phyloP scores from a whole-genome alignment of 1,140 invertebrate species.

The Caenorhabditis tropicalis region DNA sequence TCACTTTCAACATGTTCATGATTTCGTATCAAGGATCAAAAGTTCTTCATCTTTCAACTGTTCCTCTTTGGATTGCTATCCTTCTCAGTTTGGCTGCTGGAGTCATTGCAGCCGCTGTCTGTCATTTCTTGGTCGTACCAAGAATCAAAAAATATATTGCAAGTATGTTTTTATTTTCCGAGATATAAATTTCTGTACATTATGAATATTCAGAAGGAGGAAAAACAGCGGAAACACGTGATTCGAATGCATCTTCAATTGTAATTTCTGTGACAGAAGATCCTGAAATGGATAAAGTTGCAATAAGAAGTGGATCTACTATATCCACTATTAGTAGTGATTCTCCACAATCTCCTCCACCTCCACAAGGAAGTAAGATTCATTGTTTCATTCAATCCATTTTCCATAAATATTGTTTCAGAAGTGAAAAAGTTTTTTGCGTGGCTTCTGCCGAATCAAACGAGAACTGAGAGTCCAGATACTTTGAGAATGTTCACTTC shows the following conservation, averaged over 20 bases:
- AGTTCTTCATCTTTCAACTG: conserved; percentile 62
- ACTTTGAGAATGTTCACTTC: conserved; percentile 72
- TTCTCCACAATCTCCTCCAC: not conserved
- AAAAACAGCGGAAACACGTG: not conserved
- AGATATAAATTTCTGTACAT: no score
- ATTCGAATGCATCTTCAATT: not conserved
- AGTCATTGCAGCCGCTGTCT: conserved; percentile 34
- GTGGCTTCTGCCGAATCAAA: conserved; percentile 28
- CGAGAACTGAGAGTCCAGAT: conserved; percentile 10
- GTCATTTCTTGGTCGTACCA: conserved; percentile 43
- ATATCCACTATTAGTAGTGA: not conserved
- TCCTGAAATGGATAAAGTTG: not conserved
- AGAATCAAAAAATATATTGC: conserved; percentile 34
- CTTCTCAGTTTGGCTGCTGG: conserved; percentile 56
- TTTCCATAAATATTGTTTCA: conserved; percentile 52
- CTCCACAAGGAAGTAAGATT: conserved; percentile 50
- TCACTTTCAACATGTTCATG: conserved; percentile 89
- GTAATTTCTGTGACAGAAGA: conserved; percentile 1
- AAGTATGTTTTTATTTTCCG: not conserved
- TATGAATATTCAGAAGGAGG: not conserved
- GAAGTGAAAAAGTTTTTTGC: not conserved
- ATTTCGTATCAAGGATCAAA: conserved; percentile 89
- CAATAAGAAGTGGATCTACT: conserved; percentile 29
- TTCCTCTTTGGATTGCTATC: conserved; percentile 63
- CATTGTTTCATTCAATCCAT: not conserved